phyloP scores from a whole-genome alignment of 1,140 invertebrate genomes.

The Sitobion miscanthi region DNA sequence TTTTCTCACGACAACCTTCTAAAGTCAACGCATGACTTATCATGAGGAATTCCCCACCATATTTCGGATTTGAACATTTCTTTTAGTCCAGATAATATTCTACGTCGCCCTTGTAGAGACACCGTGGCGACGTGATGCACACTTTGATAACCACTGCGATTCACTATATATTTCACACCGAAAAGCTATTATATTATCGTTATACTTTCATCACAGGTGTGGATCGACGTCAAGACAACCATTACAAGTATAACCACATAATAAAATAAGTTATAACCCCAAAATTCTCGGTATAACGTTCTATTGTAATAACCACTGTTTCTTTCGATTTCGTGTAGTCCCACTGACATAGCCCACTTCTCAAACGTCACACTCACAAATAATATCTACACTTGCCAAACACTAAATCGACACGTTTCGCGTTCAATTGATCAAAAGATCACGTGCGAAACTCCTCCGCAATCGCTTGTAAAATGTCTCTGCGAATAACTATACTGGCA shows the following conservation, averaged over 20 bases:
- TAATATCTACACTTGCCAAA: background rate
- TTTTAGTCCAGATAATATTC: background rate
- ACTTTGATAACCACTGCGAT: background rate
- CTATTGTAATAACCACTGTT: background rate
- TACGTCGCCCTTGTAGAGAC: background rate
- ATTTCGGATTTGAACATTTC: background rate
- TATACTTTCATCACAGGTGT: background rate
- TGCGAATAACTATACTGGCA: background rate
- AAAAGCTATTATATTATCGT: background rate
- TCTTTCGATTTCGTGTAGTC: background rate
- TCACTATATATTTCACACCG: background rate
- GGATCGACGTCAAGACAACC: background rate
- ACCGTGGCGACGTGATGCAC: background rate
- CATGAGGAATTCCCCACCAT: background rate
- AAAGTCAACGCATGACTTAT: background rate
- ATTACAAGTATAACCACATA: background rate
- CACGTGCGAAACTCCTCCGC: background rate
- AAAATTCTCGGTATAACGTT: background rate
- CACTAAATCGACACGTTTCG: background rate
- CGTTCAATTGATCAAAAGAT: background rate
- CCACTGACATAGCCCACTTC: too few species aligned
- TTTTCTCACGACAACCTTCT: background rate
- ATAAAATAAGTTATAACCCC: background rate
- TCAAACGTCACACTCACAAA: background rate
- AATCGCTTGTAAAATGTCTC: background rate